Percentiles rank a stretch among this genome's conserved stretches.
Evolutionary conservation across 2,888 invertebrate species (phyloP).

Genomic region (Chymomyza caudatula): DNA sequence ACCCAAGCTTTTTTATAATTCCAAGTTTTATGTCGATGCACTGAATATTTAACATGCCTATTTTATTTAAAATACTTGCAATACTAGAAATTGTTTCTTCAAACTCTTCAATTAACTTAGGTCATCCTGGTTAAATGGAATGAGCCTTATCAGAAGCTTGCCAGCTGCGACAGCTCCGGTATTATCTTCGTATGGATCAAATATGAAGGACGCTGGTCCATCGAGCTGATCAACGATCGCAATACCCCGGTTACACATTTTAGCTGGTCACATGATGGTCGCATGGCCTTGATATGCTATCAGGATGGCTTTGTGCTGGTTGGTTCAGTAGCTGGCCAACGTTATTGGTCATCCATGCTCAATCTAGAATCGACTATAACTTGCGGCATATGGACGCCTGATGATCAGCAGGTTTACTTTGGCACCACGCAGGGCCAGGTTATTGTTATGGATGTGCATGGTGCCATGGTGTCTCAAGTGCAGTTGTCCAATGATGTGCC

Average conservation of each 20-base stretch:
- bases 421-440: constrained; percentile 96
- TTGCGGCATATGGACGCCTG: constrained; percentile 98
- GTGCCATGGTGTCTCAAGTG: constrained; percentile 96
- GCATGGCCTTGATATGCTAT: constrained; percentile 99
- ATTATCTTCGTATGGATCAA: constrained; percentile 99
- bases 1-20: too few species aligned
- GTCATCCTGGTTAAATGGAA: constrained; percentile 98
- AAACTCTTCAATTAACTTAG: too few species aligned
- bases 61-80: not conserved
- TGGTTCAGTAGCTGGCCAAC: constrained; percentile 96
- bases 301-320: constrained; percentile 99
- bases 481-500: constrained; percentile 91
- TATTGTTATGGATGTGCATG: constrained; percentile 97
- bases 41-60: too few species aligned
- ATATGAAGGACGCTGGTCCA: constrained; percentile 99
- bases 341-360: constrained; percentile 99
- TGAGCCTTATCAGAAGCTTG: constrained; percentile 97
- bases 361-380: constrained; percentile 96
- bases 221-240: constrained; percentile 98
- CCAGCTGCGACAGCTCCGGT: constrained; percentile 97
- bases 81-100: too few species aligned
- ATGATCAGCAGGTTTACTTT: constrained; percentile 97
- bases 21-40: too few species aligned
- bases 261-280: constrained; percentile 98
- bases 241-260: constrained; percentile 98